phyloP scores from a whole-genome alignment of 2,797 vertebrate genomes.

The Benthosema pterotum region DNA sequence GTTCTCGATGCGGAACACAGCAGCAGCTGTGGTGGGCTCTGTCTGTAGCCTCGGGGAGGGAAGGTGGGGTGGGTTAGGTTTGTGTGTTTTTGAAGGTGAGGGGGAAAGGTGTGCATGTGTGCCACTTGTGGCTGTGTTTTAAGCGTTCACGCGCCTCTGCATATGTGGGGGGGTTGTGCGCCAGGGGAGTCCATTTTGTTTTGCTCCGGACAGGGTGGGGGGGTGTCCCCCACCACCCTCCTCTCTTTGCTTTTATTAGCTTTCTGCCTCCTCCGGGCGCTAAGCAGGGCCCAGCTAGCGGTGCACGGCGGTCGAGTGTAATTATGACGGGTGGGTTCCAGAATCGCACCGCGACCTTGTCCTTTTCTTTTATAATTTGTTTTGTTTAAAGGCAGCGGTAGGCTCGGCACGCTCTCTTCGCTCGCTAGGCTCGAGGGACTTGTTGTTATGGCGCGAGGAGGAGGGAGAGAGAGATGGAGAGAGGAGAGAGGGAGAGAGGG shows the following conservation, averaged over 20 bases:
- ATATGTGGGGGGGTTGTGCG: no score
- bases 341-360: constrained; percentile 52
- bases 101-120: no score
- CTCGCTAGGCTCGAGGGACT: background rate
- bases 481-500: background rate
- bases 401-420: background rate
- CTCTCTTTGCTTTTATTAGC: constrained; percentile 40
- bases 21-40: no score
- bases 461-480: background rate
- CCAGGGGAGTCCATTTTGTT: no score
- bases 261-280: constrained; percentile 42
- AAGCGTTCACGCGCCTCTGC: no score
- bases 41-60: no score
- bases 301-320: constrained; percentile 34
- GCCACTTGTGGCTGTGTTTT: no score
- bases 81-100: no score
- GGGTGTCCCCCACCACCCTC: background rate
- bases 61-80: no score
- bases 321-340: constrained; percentile 59
- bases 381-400: constrained; percentile 19
- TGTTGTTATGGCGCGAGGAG: background rate
- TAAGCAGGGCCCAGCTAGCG: constrained; percentile 24
- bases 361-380: no score
- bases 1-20: no score
- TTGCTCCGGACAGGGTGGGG: no score